Base-by-base conservation (phyloP, 2,888 invertebrate species). In the Campopleginae sp. region DNA sequence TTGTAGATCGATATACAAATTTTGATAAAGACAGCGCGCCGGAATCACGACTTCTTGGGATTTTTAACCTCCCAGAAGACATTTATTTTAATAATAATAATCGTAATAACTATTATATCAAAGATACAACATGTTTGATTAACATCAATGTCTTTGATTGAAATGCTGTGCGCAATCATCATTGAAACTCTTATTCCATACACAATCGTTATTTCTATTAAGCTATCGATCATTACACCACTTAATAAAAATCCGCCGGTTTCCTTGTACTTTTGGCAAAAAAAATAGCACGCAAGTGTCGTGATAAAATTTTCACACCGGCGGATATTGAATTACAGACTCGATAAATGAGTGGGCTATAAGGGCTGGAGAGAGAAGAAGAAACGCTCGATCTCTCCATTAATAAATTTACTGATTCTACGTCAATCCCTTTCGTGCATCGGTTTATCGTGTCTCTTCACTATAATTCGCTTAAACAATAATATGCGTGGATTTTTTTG, bases 371-470 rank as follows among this genome's bases (percentile, higher is more conserved):
- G 51, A 51, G 51, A 51, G 51, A 51, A 19, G 8, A 12, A 12
- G 54, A 7, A 44, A 8, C 42, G 44, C 58, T 75, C 74, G 44
- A 61, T 61, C 51, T 81, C 12, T 31, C 63, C 77, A 38, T 79
- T 79, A 76, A 33, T 71, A 85, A 76, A 76, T 78, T 27, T 58
- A 76, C 70, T 78, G 63, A 74, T 70, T 80, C 86, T 84, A 84
- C 84, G 79, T 90, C 90, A 90, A 90, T 90, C 90, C 89, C 89
- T 88, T 88, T 89, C 88, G 90, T 90, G 90, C 90, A 89, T 90
- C 89, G 89, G 85, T 87, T 88, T 87, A 87, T 83, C 84, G 54
- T 87, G 78, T 85, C 86, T 85, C 71, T 82, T 75, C 42, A 48
- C 66, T 65, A 76, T 72, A 17, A 46, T 72, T 71, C 48, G n/a